Conservation (phyloP, 2,888 invertebrate genomes). For the Pristionchus exspectatus region DNA sequence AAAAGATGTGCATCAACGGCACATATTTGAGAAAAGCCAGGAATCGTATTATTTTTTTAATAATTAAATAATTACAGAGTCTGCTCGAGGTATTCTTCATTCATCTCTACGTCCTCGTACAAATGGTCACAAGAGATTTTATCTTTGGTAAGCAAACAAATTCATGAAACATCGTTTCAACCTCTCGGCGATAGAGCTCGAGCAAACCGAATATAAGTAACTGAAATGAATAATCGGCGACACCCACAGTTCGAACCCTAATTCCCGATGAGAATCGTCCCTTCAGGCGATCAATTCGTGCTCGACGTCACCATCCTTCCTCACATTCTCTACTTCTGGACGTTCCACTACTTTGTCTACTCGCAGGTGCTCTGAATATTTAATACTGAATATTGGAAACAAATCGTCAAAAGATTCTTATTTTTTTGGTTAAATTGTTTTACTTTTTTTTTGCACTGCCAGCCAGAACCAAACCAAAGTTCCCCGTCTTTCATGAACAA, state of each 20-base stretch:
- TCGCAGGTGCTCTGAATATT: not conserved
- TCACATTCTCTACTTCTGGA: constrained; percentile 25
- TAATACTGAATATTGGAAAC: not conserved
- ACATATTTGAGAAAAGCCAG: not conserved
- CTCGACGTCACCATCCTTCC: constrained; percentile 1
- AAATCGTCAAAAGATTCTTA: too few species aligned
- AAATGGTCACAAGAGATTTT: not conserved
- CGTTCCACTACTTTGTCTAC: not conserved
- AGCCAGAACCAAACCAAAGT: too few species aligned
- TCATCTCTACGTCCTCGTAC: not conserved
- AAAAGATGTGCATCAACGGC: not conserved
- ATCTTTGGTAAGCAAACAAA: not conserved
- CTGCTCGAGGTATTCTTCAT: not conserved
- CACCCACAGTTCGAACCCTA: not conserved
- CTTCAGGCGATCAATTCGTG: not conserved
- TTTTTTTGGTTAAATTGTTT: not conserved
- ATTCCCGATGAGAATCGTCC: not conserved
- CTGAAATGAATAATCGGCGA: too few species aligned
- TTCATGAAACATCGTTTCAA: too few species aligned
- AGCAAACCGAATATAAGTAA: not conserved
- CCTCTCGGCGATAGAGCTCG: too few species aligned
- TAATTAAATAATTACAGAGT: not conserved
- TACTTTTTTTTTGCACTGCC: too few species aligned
- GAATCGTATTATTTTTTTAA: not conserved
- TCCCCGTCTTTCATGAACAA: too few species aligned